phyloP scores from a whole-genome alignment of 2,888 invertebrate species.

The Antheraea yamamai region DNA sequence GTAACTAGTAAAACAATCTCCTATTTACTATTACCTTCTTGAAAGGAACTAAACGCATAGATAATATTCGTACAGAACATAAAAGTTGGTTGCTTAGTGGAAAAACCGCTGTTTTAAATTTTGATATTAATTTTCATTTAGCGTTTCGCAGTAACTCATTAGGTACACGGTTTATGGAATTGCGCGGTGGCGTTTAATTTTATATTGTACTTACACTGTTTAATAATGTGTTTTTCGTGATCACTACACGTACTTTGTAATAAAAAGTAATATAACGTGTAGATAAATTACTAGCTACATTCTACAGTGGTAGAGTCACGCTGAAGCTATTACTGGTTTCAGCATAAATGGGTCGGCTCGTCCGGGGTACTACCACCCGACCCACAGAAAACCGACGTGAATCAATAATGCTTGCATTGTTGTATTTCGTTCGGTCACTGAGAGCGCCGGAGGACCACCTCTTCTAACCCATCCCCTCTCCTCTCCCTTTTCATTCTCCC shows the following conservation, averaged over 20 bases:
- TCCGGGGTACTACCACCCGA: too few species aligned
- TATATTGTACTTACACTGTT: constrained; percentile 24
- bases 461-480: too few species aligned
- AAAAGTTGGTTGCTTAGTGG: background rate
- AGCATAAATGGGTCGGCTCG: too few species aligned
- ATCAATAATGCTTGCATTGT: too few species aligned
- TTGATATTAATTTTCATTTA: background rate
- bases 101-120: background rate
- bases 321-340: too few species aligned
- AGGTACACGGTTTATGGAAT: constrained; percentile 37
- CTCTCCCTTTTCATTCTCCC: too few species aligned
- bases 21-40: background rate
- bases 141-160: constrained; percentile 41
- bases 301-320: too few species aligned
- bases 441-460: too few species aligned
- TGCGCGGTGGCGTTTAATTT: constrained; percentile 30
- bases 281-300: background rate
- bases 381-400: too few species aligned
- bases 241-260: background rate
- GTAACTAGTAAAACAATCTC: too few species aligned
- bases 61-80: background rate
- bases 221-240: constrained; percentile 8
- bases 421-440: too few species aligned
- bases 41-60: background rate
- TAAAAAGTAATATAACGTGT: background rate